Evolutionary conservation across 2,113 vertebrate species (phyloP).

Genomic region (Orthonyx spaldingii): DNA sequence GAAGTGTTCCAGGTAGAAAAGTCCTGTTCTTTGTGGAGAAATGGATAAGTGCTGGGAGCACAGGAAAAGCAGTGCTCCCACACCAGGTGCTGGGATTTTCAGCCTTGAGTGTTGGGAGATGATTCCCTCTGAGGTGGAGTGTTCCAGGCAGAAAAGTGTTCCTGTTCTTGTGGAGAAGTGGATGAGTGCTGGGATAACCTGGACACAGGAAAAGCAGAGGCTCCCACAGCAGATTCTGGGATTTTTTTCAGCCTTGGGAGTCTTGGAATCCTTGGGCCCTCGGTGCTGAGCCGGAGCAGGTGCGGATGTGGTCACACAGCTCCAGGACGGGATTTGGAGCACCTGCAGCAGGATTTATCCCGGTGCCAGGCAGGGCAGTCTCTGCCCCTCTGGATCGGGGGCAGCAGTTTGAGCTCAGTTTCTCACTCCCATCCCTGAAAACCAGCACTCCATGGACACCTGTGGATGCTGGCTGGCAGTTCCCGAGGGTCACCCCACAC

Average conservation of each 20-base stretch:
- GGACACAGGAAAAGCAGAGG: background rate
- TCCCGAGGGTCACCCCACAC: background rate
- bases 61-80: background rate
- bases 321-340: background rate
- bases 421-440: background rate
- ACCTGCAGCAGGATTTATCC: background rate
- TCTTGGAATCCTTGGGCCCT: background rate
- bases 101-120: too few species aligned
- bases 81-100: background rate
- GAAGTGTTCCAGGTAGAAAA: background rate
- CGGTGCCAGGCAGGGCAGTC: background rate
- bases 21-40: background rate
- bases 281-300: background rate
- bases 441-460: fast-evolving
- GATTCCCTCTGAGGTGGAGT: too few species aligned
- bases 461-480: fast-evolving
- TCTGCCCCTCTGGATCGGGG: background rate
- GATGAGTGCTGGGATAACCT: background rate
- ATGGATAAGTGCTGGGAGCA: background rate
- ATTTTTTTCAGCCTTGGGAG: background rate
- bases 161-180: background rate
- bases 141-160: background rate
- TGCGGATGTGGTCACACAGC: background rate
- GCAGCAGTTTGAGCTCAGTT: background rate
- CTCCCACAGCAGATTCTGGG: background rate